Evolutionary conservation across 2,888 invertebrate genomes (phyloP).

Genomic region (Latheticus oryzae): DNA sequence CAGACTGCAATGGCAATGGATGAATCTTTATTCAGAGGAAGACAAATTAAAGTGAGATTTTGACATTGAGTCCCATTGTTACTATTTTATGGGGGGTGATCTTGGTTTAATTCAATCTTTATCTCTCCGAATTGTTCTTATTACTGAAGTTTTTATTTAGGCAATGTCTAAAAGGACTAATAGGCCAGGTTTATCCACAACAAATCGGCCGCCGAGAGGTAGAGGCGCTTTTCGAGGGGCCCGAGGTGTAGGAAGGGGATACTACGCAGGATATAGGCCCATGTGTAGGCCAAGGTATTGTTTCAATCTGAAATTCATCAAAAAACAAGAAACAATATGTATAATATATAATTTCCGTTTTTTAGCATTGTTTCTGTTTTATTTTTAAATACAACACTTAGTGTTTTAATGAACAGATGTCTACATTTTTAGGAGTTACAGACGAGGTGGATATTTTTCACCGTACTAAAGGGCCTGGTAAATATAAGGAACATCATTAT

Average conservation of each 20-base stretch:
- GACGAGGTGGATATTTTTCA: conserved; percentile 76
- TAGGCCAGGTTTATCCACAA: conserved; percentile 94
- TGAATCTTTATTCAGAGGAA: conserved; percentile 96
- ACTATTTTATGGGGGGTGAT: too few species aligned
- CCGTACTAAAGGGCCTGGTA: conserved; percentile 71
- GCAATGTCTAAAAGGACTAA: conserved; percentile 98
- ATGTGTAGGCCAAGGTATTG: conserved; percentile 81
- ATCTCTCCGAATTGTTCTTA: too few species aligned
- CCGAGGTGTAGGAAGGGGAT: conserved; percentile 67
- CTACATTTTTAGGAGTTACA: conserved; percentile 75
- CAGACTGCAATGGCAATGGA: conserved; percentile 98
- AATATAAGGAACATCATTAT: conserved; percentile 55
- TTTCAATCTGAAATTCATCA: too few species aligned
- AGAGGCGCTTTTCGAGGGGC: conserved; percentile 71
- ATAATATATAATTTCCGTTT: conserved; percentile 37
- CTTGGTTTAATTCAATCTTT: too few species aligned
- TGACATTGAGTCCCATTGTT: neutral
- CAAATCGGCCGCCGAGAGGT: conserved; percentile 85
- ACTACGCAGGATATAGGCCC: conserved; percentile 74
- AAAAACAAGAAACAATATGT: conserved; percentile 43
- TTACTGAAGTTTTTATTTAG: too few species aligned
- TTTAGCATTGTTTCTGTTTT: too few species aligned
- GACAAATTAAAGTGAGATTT: conserved; percentile 93
- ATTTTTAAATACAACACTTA: too few species aligned
- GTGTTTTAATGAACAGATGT: conserved; percentile 59